phyloP scores from a whole-genome alignment of 2,888 invertebrate genomes.

The Celastrina argiolus region DNA sequence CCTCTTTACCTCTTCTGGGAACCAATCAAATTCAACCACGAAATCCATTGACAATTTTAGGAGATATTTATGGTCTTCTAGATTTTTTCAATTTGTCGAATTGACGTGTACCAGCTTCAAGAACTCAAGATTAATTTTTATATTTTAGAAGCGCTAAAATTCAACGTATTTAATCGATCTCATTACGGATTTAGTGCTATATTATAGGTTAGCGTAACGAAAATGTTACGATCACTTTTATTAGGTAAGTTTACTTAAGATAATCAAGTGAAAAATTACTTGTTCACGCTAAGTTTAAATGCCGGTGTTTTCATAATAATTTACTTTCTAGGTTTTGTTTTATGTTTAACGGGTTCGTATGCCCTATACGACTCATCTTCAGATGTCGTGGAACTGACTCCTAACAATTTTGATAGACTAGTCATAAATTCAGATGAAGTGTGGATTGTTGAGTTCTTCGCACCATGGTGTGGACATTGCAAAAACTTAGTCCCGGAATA shows the following conservation, averaged over 20 bases:
- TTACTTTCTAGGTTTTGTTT: slow-evolving; percentile 53
- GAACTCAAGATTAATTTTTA: slow-evolving; percentile 34
- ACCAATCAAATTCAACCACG: slow-evolving; percentile 63
- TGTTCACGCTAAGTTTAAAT: slow-evolving; percentile 32
- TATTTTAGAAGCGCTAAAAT: slow-evolving; percentile 35
- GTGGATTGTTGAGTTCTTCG: slow-evolving; percentile 98
- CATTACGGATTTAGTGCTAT: slow-evolving; percentile 21
- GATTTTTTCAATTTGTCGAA: slow-evolving; percentile 38
- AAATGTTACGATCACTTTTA: slow-evolving; percentile 54
- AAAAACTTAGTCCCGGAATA: slow-evolving; percentile 94
- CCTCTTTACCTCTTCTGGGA: too few relatives aligned
- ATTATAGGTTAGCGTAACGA: slow-evolving; percentile 28
- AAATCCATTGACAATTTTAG: slow-evolving; percentile 65
- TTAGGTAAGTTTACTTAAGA: slow-evolving; percentile 64
- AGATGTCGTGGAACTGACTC: slow-evolving; percentile 91
- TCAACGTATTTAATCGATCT: slow-evolving; percentile 38
- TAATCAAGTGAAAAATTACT: slow-evolving; percentile 43
- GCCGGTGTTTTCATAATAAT: slow-evolving; percentile 17
- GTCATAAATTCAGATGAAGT: slow-evolving; percentile 90
- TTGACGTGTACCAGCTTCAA: slow-evolving; percentile 57
- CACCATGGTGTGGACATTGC: slow-evolving; percentile 98
- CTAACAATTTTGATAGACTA: slow-evolving; percentile 89
- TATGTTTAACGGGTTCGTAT: slow-evolving; percentile 53
- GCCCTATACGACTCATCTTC: slow-evolving; percentile 83
- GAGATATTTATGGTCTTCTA: slow-evolving; percentile 29